phyloP scores from a whole-genome alignment of 2,888 invertebrate genomes.

The Drosophila rellima region DNA sequence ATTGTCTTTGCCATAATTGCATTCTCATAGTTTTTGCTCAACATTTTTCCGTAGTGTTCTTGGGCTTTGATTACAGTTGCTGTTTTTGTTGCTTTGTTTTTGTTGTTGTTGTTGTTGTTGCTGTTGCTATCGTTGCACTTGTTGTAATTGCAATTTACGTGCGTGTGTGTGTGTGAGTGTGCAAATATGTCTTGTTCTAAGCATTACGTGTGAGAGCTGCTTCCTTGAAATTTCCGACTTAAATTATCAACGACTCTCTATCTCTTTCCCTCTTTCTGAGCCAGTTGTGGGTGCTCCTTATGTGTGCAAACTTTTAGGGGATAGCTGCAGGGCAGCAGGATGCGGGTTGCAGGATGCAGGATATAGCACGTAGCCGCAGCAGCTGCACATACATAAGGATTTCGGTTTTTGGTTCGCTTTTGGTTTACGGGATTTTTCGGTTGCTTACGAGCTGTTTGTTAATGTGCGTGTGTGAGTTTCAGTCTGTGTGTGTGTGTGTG shows the following conservation, averaged over 20 bases:
- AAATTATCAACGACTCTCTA: conserved; percentile 76
- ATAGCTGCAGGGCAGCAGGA: conserved; percentile 14
- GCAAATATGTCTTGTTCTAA: conserved; percentile 60
- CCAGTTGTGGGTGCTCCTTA: neutral
- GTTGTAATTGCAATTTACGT: conserved; percentile 74
- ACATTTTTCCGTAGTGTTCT: conserved; percentile 44
- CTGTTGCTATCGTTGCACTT: conserved; percentile 56
- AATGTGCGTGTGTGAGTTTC: neutral
- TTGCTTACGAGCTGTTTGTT: conserved; percentile 36
- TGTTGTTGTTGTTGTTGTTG: conserved; percentile 24
- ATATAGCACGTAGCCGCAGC: conserved; percentile 72
- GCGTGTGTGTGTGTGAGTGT: conserved; percentile 8
- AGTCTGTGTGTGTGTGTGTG: conserved; percentile 12
- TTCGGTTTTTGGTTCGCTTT: conserved; percentile 69
- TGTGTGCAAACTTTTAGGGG: conserved; percentile 61
- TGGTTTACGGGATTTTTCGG: conserved; percentile 49
- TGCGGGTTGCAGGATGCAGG: conserved; percentile 33
- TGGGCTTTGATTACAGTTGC: conserved; percentile 68
- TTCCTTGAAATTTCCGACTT: conserved; percentile 76
- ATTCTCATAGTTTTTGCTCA: conserved; percentile 62
- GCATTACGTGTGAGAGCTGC: conserved; percentile 62
- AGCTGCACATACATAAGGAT: conserved; percentile 73
- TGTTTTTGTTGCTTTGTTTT: conserved; percentile 28
- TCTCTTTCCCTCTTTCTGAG: conserved; percentile 20
- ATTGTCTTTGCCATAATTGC: conserved; percentile 71